Evolutionary conservation across 2,888 invertebrate species (phyloP), one percentile per base, ranked within the genome.

Genomic region (Drosophila dives): DNA sequence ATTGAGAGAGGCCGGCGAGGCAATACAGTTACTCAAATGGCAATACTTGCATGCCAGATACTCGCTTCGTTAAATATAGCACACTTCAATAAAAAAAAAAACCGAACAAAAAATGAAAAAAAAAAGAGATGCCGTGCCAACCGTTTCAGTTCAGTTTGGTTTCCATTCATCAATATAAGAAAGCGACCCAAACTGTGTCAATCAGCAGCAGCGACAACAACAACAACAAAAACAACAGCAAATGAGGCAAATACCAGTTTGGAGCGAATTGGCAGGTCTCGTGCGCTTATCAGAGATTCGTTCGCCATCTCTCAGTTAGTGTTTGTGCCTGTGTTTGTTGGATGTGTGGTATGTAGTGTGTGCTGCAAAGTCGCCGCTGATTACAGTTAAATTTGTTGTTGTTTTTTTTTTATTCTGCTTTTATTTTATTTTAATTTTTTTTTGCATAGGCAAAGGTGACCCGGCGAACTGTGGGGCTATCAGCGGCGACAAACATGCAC

Each of bases 361-460:
- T 56, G 83, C 79, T 72, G 81, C 77, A 65, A 81, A 74, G 64
- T 73, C 58, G 71, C 54, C 66, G 62, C 89, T 88, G 84, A 84
- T 89, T 90, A 90, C 83, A 74, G 66, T 63, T 67, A 69, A 66
- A 75, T 66, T 42, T 64, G 56, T 81, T 72, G 56, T 64, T 64
- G 51, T 75, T 66, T 63, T 59, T 54, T 58, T 55, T 34, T 56
- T 56, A 11, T 62, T 70, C 59, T 70, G 60, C 40, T 64, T 45
- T 42, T 61, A 64, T 20, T 32, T 29, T 79, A 12, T 61, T 50
- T 64, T 49, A 65, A 62, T 58, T 61, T 53, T 66, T 85, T 87
- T 86, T 90, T 75, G 90, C 91, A 81, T 87, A 75, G 77, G 86
- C 80, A 85, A 90, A 90, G 86, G 90, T 86, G 90, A 90, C 86